Conservation (phyloP, 2,797 vertebrate genomes). For the Anguilla pacifica region DNA sequence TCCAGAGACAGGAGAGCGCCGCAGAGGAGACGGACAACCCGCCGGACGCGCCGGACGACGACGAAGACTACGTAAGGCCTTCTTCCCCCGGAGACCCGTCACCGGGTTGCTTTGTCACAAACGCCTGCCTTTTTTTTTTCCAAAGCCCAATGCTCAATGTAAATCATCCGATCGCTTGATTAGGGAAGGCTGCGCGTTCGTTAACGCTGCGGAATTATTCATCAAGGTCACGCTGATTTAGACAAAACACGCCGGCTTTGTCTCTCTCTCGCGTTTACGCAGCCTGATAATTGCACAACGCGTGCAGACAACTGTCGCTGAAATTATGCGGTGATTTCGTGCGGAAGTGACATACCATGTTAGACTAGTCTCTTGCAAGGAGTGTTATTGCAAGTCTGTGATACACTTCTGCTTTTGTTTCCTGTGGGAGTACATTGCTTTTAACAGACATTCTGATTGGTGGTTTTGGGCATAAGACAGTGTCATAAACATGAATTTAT, state of each 20-base stretch:
- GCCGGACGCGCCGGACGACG: slow-evolving; percentile 59
- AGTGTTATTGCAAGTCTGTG: not conserved
- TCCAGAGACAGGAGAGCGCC: slow-evolving; percentile 58
- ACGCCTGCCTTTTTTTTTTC: not conserved
- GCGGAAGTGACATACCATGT: not conserved
- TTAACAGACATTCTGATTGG: not conserved
- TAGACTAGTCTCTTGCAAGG: not conserved
- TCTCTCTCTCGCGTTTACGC: not conserved
- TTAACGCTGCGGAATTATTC: not conserved
- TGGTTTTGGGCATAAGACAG: not conserved
- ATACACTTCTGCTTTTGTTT: slow-evolving; percentile 17
- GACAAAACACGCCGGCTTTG: not conserved
- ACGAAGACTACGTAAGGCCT: slow-evolving; percentile 67
- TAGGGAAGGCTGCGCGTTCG: not conserved
- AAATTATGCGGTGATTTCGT: not conserved
- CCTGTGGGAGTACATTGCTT: not conserved
- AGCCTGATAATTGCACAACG: slow-evolving; percentile 2
- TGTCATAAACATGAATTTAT: not conserved
- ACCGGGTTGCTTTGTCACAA: not conserved
- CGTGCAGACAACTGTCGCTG: not conserved
- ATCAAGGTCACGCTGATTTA: not conserved
- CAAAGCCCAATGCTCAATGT: not conserved
- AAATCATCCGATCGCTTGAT: not conserved
- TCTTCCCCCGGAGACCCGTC: not conserved
- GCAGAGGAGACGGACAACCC: slow-evolving; percentile 70